phyloP scores from a whole-genome alignment of 2,113 vertebrate genomes.

The Pseudorhombus dupliciocellatus region DNA sequence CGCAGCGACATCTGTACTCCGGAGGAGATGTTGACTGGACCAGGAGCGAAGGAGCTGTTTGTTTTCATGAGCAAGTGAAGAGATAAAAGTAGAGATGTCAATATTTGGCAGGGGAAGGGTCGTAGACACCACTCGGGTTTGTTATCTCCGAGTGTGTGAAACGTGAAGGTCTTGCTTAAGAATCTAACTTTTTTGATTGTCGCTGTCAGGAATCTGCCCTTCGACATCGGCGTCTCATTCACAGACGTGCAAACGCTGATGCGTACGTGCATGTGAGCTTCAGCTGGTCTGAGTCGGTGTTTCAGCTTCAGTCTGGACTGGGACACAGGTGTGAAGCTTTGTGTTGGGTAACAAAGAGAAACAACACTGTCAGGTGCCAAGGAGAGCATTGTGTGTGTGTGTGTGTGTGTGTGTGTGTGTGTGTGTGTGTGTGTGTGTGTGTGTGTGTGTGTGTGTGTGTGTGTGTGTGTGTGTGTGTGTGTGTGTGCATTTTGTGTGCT shows the following conservation, averaged over 20 bases:
- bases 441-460: conserved; percentile 26
- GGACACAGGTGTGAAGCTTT: conserved; percentile 17
- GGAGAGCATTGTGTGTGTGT: conserved; percentile 28
- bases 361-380: conserved; percentile 67
- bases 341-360: conserved; percentile 53
- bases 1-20: conserved; percentile 20
- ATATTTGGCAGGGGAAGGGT: conserved; percentile 11
- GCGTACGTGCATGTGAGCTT: background rate
- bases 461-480: conserved; percentile 4
- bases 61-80: background rate
- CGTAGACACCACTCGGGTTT: conserved; percentile 46
- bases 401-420: background rate
- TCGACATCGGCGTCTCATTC: conserved; percentile 12
- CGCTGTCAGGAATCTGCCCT: background rate
- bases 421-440: background rate
- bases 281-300: conserved; percentile 29
- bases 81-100: conserved; percentile 36
- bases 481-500: conserved; percentile 5
- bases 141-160: conserved; percentile 39
- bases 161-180: conserved; percentile 44
- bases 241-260: background rate
- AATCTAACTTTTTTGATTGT: conserved; percentile 27
- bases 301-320: conserved; percentile 26
- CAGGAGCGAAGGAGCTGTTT: background rate
- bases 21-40: conserved; percentile 16